Percentiles rank a stretch among this genome's conserved stretches.
Evolutionary conservation across 2,888 invertebrate species (phyloP).

Genomic region (Spicauda simplicius): DNA sequence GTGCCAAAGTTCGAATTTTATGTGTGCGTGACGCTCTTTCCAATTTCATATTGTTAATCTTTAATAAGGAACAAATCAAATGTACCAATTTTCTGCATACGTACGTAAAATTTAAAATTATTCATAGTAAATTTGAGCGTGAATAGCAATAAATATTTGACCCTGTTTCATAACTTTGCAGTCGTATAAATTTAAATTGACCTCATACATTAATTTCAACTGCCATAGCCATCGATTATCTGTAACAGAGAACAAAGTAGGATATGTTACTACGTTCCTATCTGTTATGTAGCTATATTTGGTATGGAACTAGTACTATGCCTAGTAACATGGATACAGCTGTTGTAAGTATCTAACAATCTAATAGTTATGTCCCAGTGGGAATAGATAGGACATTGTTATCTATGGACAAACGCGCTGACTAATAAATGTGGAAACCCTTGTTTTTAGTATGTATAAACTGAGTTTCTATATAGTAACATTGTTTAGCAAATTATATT

Average conservation of each 20-base stretch:
- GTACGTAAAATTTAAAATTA: constrained; percentile 27
- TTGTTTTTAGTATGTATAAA: background rate
- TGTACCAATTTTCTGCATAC: constrained; percentile 16
- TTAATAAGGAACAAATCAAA: constrained; percentile 29
- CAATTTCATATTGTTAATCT: constrained; percentile 35
- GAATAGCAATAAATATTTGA: constrained; percentile 50
- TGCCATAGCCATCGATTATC: constrained; percentile 56
- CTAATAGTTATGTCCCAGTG: constrained; percentile 17
- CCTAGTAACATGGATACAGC: constrained; percentile 20
- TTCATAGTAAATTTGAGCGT: constrained; percentile 33
- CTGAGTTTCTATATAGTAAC: too few species aligned
- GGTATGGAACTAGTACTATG: constrained; percentile 8
- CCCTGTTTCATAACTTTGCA: constrained; percentile 53
- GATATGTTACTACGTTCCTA: background rate
- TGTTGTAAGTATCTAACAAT: constrained; percentile 21
- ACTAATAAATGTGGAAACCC: constrained; percentile 37
- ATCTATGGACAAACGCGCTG: constrained; percentile 15
- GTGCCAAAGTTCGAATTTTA: constrained; percentile 82
- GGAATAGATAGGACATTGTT: constrained; percentile 19
- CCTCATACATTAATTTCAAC: constrained; percentile 56
- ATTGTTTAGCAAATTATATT: too few species aligned
- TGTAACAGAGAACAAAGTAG: constrained; percentile 31
- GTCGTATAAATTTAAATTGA: constrained; percentile 52
- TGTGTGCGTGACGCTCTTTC: constrained; percentile 69
- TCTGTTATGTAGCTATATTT: constrained; percentile 8